phyloP scores from a whole-genome alignment of 2,888 invertebrate species.

The Argynnis bischoffii region DNA sequence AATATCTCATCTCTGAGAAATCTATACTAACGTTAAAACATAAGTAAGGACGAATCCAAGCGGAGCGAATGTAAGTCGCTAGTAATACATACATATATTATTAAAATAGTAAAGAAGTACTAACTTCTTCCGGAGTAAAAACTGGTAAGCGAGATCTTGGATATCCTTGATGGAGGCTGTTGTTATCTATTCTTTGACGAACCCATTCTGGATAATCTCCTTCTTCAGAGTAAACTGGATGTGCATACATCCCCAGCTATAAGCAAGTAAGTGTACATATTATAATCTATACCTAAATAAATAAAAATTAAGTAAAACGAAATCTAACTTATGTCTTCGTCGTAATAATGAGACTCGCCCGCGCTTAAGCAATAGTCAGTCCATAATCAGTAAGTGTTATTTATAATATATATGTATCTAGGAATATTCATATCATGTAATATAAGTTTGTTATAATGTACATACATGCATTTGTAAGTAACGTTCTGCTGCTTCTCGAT shows the following conservation, averaged over 20 bases:
- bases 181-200: conserved; percentile 66
- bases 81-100: background rate
- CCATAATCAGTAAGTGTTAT: too few relatives aligned
- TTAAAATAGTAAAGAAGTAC: conserved; percentile 32
- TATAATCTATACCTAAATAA: background rate
- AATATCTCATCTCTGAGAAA: too few relatives aligned
- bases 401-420: too few relatives aligned
- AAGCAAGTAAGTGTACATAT: conserved; percentile 7
- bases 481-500: conserved; percentile 77
- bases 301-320: background rate
- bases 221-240: conserved; percentile 74
- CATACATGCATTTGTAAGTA: conserved; percentile 82
- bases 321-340: too few relatives aligned
- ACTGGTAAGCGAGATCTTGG: conserved; percentile 75
- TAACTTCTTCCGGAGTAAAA: conserved; percentile 71
- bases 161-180: conserved; percentile 71
- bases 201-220: conserved; percentile 77
- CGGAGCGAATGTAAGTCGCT: too few relatives aligned
- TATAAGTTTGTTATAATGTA: conserved; percentile 24
- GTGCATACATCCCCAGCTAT: conserved; percentile 75
- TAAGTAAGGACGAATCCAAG: too few relatives aligned
- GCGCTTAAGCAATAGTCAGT: too few relatives aligned
- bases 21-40: too few relatives aligned
- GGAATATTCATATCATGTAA: too few relatives aligned
- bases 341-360: too few relatives aligned